A percentile compares a stretch with the other conserved stretches of the same genome.
These are phyloP conservation scores for Agrochola lychnidis DNA, from an alignment of 2,888 invertebrate species.

Conservation along the genomic window DNA sequence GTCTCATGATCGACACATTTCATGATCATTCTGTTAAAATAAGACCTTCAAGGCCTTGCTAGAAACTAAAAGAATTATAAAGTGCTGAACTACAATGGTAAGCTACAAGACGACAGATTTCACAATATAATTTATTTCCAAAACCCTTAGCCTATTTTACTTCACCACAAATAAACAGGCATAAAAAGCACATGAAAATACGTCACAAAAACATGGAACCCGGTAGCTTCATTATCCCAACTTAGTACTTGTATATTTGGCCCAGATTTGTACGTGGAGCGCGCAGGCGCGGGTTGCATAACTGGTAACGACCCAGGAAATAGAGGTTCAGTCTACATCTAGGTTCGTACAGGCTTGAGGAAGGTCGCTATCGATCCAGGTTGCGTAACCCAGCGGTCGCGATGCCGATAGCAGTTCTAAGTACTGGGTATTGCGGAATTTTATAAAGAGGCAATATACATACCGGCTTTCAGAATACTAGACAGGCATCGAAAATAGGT, in stretches of 20 bases:
- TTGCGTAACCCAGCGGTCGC: constrained; percentile 57
- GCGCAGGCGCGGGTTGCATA: constrained; percentile 68
- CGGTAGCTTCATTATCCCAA: constrained; percentile 10
- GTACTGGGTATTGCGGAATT: constrained; percentile 1
- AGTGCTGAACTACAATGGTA: neutral
- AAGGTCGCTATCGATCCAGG: constrained; percentile 59
- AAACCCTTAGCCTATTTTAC: neutral
- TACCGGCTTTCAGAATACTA: neutral
- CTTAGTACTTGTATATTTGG: constrained; percentile 56
- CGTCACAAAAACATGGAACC: neutral
- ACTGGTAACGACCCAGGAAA: constrained; percentile 64
- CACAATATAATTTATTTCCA: neutral
- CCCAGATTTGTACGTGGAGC: constrained; percentile 45
- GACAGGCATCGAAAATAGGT: neutral
- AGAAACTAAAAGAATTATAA: neutral
- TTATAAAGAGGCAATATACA: neutral
- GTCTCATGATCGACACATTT: neutral
- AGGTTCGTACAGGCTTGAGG: constrained; percentile 56
- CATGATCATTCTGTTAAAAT: constrained; percentile 11
- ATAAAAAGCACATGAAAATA: neutral
- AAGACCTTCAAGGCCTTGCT: neutral
- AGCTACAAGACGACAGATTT: neutral
- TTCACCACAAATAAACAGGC: neutral
- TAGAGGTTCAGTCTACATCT: constrained; percentile 54
- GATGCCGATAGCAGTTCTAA: constrained; percentile 17